Percentiles rank a stretch among this genome's conserved stretches.
Conservation (phyloP, 1,140 invertebrate species). For the Fopius arisanus region DNA sequence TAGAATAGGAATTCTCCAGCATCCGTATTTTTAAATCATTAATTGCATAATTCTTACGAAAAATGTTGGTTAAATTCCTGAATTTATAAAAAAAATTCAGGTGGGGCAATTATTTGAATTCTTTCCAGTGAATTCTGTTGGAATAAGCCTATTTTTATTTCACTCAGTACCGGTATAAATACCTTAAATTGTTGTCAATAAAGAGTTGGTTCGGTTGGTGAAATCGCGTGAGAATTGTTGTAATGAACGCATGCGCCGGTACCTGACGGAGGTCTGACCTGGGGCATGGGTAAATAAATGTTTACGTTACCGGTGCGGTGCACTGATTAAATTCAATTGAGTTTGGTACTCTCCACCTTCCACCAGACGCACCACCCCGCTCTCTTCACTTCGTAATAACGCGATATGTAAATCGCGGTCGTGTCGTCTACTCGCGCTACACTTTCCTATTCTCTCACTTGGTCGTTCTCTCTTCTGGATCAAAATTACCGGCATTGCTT, state of each 20-base stretch:
- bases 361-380: neutral
- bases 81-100: too few species aligned
- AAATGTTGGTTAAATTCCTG: too few species aligned
- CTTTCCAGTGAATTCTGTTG: too few species aligned
- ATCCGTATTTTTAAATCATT: too few species aligned
- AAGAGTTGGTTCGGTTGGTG: neutral
- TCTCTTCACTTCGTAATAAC: slow-evolving; percentile 39
- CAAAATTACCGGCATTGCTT: neutral
- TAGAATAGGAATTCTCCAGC: too few species aligned
- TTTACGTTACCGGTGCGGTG: slow-evolving; percentile 19
- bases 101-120: too few species aligned
- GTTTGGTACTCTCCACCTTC: slow-evolving; percentile 13
- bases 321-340: slow-evolving; percentile 43
- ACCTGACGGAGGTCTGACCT: neutral
- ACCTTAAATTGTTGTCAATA: too few species aligned
- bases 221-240: slow-evolving; percentile 3
- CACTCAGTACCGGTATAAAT: neutral
- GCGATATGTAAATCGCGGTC: slow-evolving; percentile 44
- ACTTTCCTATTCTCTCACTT: neutral
- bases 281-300: slow-evolving; percentile 15
- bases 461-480: neutral
- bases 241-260: neutral
- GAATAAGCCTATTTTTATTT: too few species aligned
- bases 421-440: slow-evolving; percentile 14
- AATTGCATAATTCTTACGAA: too few species aligned